Conservation (phyloP, 2,888 invertebrate species). For the Cheilosia soror region DNA sequence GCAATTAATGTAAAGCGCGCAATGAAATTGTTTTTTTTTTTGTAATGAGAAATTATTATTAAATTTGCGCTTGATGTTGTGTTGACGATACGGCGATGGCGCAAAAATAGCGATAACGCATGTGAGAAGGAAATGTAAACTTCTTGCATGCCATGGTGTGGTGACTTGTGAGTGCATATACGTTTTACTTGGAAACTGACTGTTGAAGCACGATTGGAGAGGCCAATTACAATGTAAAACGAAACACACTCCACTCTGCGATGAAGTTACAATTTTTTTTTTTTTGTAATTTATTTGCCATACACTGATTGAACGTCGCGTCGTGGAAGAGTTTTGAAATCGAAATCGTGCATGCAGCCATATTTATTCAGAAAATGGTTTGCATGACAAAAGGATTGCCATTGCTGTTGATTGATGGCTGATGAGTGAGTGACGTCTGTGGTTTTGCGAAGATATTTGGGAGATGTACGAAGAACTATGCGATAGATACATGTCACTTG, state of each 20-base stretch:
- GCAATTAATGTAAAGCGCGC: constrained; percentile 62
- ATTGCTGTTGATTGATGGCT: too few relatives aligned
- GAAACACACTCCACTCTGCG: neutral
- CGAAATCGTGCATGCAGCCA: too few relatives aligned
- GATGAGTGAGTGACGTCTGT: too few relatives aligned
- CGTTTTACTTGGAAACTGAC: constrained; percentile 56
- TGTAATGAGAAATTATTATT: constrained; percentile 60
- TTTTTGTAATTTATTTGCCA: too few relatives aligned
- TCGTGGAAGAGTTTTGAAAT: too few relatives aligned
- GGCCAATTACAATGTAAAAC: constrained; percentile 23
- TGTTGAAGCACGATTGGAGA: constrained; percentile 36
- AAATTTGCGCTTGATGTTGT: constrained; percentile 21
- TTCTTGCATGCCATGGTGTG: constrained; percentile 46
- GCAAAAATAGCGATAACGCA: constrained; percentile 59
- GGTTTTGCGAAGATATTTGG: too few relatives aligned
- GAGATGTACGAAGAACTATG: too few relatives aligned
- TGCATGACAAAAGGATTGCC: too few relatives aligned
- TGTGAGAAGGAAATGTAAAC: constrained; percentile 65
- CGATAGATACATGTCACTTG: too few relatives aligned
- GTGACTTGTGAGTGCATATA: constrained; percentile 11
- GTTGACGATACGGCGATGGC: constrained; percentile 34
- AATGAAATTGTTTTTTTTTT: constrained; percentile 14
- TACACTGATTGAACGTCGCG: too few relatives aligned
- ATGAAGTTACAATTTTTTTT: too few relatives aligned
- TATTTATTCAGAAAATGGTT: too few relatives aligned